phyloP scores from a whole-genome alignment of 1,140 invertebrate species.

The Lycorma delicatula region DNA sequence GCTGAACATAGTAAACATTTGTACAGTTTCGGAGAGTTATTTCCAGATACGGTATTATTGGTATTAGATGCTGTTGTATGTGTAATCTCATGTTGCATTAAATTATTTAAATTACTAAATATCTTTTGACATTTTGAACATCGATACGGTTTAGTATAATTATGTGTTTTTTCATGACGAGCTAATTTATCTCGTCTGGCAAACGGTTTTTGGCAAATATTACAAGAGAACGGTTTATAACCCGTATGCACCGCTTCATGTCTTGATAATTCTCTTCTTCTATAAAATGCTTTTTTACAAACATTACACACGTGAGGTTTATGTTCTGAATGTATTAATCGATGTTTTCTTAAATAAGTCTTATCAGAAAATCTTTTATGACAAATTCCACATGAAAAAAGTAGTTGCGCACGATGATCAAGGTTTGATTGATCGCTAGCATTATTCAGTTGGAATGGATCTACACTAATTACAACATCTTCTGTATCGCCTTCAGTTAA shows the following conservation, averaged over 20 bases:
- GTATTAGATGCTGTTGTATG: background rate
- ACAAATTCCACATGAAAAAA: constrained; percentile 11
- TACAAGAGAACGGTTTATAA: constrained; percentile 50
- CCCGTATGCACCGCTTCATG: constrained; percentile 51
- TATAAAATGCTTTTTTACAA: constrained; percentile 51
- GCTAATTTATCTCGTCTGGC: constrained; percentile 55
- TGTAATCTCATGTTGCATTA: background rate
- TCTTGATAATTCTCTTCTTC: constrained; percentile 52
- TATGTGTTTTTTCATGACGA: constrained; percentile 33
- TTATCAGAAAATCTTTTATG: constrained; percentile 12
- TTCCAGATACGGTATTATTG: background rate
- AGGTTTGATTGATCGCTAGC: constrained; percentile 18
- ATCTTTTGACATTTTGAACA: constrained; percentile 20
- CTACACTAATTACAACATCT: constrained; percentile 45
- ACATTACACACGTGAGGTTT: constrained; percentile 43
- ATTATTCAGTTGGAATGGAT: constrained; percentile 40
- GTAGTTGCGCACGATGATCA: background rate
- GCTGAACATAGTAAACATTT: background rate
- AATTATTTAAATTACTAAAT: background rate
- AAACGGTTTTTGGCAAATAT: constrained; percentile 52
- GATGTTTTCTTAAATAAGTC: constrained; percentile 5
- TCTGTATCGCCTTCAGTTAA: constrained; percentile 26
- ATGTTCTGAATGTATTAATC: constrained; percentile 21
- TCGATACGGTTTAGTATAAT: too few species aligned
- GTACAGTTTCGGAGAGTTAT: background rate